phyloP scores from a whole-genome alignment of 2,888 invertebrate species.

The Melinopterus prodromus region DNA sequence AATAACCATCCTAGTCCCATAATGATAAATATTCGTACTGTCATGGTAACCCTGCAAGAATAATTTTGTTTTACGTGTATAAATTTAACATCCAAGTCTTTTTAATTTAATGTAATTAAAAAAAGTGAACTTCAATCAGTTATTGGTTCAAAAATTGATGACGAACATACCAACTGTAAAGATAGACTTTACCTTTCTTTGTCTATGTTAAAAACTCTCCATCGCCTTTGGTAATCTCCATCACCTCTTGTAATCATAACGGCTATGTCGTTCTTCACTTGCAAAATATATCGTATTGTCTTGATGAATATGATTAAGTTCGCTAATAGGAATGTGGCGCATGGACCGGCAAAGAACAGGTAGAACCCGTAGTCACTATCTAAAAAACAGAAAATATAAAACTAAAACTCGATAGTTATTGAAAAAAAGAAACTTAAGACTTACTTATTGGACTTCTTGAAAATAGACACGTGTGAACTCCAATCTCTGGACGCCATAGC shows the following conservation, averaged over 20 bases:
- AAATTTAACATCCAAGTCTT: not conserved
- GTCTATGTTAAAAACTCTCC: constrained; percentile 71
- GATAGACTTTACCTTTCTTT: constrained; percentile 68
- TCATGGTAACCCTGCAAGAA: constrained; percentile 70
- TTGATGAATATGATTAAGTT: constrained; percentile 74
- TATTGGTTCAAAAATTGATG: too few species aligned
- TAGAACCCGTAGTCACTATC: constrained; percentile 28
- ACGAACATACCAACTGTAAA: too few species aligned
- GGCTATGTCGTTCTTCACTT: constrained; percentile 78
- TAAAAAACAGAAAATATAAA: constrained; percentile 5
- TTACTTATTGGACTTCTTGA: not conserved
- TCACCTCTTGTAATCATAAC: constrained; percentile 71
- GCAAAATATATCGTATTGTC: constrained; percentile 74
- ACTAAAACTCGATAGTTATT: not conserved
- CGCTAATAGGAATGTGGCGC: constrained; percentile 26
- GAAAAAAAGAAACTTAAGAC: not conserved
- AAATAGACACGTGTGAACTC: constrained; percentile 67
- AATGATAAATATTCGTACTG: constrained; percentile 77
- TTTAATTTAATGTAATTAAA: constrained; percentile 27
- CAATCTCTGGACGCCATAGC: constrained; percentile 68
- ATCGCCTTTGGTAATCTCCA: constrained; percentile 65
- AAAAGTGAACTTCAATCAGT: too few species aligned
- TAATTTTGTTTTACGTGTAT: too few species aligned
- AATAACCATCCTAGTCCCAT: constrained; percentile 82
- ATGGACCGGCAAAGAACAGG: constrained; percentile 28